Base-by-base conservation (phyloP, 2,888 invertebrate genomes). In the Chirona hameri region DNA sequence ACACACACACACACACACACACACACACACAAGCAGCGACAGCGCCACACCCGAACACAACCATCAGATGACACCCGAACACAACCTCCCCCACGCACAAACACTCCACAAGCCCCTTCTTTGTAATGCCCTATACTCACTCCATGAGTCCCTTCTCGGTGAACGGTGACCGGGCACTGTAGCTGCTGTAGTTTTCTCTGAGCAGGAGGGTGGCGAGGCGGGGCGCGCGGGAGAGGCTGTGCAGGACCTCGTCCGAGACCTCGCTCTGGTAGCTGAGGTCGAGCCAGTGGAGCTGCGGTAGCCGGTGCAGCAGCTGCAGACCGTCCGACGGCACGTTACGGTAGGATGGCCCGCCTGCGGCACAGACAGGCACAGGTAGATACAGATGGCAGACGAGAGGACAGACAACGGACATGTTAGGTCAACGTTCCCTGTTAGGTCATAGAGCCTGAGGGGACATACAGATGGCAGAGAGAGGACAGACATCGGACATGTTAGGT, bases 231-330 rank as follows among this genome's bases (percentile, higher is more conserved):
- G 48, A n/a, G 14, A 79, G 79, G 4, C 27, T 27, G 79, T 27
- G 48, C 79, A 79, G 52, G n/a, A 79, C 79, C 52, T 46, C 48
- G 79, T 79, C 79, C 27, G 27, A 46, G 24, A 79, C 79, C 48
- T 79, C 48, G 52, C n/a, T 52, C 79, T 79, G 79, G 79, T 79
- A 79, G 79, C 79, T 79, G 48, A 79, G 52, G 15, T 79, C 79
- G 52, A 79, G 79, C 79, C 79, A 79, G 52, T 9, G 4, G 12
- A 79, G 79, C 79, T 14, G 27, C 48, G 79, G 52, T 52, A 79
- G 76, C 31, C 76, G 76, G 39, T 39, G 29, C 31, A 76, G 76
- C 76, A 76, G 39, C 76, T 39, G 76, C 76, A 76, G 76, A 9
- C 76, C 76, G 27, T 29, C 10, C 5, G 76, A 29, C 76, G 76